phyloP scores from a whole-genome alignment of 1,140 invertebrate species.

The Drosophila chauvacae region DNA sequence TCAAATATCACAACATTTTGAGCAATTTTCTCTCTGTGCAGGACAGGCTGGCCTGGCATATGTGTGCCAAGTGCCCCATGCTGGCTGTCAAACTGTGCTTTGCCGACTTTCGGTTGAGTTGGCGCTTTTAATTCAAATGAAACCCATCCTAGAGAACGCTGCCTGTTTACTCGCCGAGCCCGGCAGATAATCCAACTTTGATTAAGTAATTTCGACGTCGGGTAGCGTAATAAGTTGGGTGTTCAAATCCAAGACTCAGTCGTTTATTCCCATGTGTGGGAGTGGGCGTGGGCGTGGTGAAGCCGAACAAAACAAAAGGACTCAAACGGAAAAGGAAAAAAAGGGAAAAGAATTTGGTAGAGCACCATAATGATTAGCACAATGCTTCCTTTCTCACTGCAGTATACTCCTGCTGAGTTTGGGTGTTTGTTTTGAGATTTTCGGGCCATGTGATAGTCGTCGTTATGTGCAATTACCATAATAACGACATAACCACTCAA shows the following conservation, averaged over 20 bases:
- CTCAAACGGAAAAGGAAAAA: conserved; percentile 16
- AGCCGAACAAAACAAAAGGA: conserved; percentile 13
- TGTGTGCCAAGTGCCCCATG: conserved; percentile 72
- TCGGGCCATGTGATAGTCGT: conserved; percentile 22
- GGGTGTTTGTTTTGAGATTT: conserved; percentile 18
- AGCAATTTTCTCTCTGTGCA: conserved; percentile 4
- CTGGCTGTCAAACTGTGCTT: conserved; percentile 67
- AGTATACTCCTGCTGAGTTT: conserved; percentile 8
- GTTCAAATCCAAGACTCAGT: conserved; percentile 71
- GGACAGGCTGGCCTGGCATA: conserved; percentile 36
- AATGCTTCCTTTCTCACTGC: conserved; percentile 16
- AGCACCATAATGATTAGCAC: conserved; percentile 30
- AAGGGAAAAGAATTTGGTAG: conserved; percentile 11
- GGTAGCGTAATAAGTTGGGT: conserved; percentile 71
- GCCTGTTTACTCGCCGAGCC: conserved; percentile 57
- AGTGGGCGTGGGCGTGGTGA: conserved; percentile 22
- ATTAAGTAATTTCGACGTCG: conserved; percentile 75
- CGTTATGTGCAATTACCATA: conserved; percentile 50
- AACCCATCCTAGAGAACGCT: conserved; percentile 48
- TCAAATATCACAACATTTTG: too few species aligned
- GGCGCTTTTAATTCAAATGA: conserved; percentile 79
- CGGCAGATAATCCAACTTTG: conserved; percentile 80
- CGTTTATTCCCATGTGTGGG: conserved; percentile 64
- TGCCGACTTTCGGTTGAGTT: conserved; percentile 63
- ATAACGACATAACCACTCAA: conserved; percentile 42